Evolutionary conservation across 2,113 vertebrate species (phyloP).

Genomic region (Neotoma lepida): DNA sequence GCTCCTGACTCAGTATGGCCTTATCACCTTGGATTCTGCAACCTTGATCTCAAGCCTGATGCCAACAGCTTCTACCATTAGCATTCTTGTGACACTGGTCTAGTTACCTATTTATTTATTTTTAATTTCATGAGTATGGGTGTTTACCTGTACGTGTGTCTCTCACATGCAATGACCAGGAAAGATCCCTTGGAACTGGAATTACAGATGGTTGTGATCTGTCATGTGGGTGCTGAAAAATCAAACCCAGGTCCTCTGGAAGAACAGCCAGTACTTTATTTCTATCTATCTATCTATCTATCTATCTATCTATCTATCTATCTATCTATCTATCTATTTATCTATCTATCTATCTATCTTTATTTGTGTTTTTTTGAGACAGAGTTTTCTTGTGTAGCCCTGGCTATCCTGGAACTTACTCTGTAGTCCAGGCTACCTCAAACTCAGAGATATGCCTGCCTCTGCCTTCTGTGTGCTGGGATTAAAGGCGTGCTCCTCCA

Average conservation of each 20-base stretch:
- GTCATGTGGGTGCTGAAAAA: neutral
- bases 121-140: neutral
- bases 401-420: neutral
- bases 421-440: neutral
- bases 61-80: neutral
- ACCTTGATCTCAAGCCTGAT: neutral
- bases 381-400: neutral
- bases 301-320: neutral
- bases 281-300: neutral
- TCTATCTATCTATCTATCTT: neutral
- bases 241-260: neutral
- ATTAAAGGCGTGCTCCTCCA: neutral
- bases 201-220: neutral
- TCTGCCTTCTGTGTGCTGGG: neutral
- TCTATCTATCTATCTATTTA: neutral
- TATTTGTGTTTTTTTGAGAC: too few species aligned
- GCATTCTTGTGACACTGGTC: neutral
- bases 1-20: neutral
- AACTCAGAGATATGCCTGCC: neutral
- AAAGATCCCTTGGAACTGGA: neutral
- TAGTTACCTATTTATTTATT: neutral
- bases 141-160: neutral
- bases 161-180: neutral
- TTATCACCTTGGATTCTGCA: neutral
- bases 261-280: neutral